Evolutionary conservation across 2,797 vertebrate species (phyloP).

Genomic region (Lepus oiostolus): DNA sequence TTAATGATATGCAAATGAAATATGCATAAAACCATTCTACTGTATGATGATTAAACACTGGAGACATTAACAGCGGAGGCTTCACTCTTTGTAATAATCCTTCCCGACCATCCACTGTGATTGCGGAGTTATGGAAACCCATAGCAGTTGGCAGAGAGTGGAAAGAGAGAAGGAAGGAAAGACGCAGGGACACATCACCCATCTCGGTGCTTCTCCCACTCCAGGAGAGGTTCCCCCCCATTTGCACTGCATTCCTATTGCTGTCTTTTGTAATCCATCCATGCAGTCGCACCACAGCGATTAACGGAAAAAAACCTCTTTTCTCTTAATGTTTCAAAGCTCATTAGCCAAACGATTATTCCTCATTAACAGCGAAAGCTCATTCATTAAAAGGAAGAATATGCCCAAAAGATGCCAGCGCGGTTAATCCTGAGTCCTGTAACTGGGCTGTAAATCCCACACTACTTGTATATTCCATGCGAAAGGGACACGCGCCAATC

Average conservation of each 20-base stretch:
- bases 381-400: constrained; percentile 91
- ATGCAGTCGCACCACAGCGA: constrained; percentile 95
- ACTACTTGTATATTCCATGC: constrained; percentile 89
- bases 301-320: constrained; percentile 93
- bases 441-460: constrained; percentile 91
- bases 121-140: constrained; percentile 90
- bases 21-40: constrained; percentile 99
- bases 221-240: constrained; percentile 85
- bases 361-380: constrained; percentile 91
- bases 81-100: constrained; percentile 90
- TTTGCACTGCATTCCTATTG: constrained; percentile 88
- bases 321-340: constrained; percentile 96
- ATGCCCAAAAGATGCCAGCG: constrained; percentile 96
- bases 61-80: constrained; percentile 95
- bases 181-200: constrained; percentile 88
- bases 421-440: constrained; percentile 89
- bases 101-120: constrained; percentile 90
- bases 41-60: constrained; percentile 99
- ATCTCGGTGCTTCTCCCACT: constrained; percentile 89
- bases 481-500: constrained; percentile 87
- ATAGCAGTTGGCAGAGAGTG: constrained; percentile 88
- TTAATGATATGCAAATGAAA: constrained; percentile 99
- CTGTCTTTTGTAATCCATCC: constrained; percentile 99
- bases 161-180: constrained; percentile 84
- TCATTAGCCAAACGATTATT: constrained; percentile 98